Conservation (phyloP, 2,888 invertebrate genomes). For the Aspidiotus destructor region DNA sequence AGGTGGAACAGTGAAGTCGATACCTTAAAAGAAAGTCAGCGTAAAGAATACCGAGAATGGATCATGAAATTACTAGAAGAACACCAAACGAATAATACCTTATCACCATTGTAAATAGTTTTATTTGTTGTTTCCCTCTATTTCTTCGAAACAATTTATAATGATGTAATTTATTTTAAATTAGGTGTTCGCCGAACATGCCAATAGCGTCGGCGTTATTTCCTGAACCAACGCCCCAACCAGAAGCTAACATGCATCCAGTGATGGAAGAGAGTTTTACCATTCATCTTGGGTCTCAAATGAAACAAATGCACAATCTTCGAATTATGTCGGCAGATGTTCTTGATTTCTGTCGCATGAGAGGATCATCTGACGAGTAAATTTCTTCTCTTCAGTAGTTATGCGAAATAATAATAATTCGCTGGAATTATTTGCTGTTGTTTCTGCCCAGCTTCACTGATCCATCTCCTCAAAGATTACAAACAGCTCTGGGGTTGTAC, state of each 20-base stretch:
- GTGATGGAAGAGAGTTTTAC: constrained; percentile 88
- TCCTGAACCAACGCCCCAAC: neutral
- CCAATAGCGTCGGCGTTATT: constrained; percentile 5
- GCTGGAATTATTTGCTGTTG: neutral
- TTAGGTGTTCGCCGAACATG: constrained; percentile 17
- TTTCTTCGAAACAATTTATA: neutral
- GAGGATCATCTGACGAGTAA: constrained; percentile 18
- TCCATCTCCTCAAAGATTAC: constrained; percentile 58
- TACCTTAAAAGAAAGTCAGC: constrained; percentile 72
- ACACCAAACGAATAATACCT: constrained; percentile 41
- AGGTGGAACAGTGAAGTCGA: constrained; percentile 55
- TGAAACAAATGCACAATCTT: constrained; percentile 97
- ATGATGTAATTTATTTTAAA: neutral
- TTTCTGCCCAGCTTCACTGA: constrained; percentile 31
- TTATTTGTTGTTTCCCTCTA: neutral
- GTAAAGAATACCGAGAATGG: constrained; percentile 80
- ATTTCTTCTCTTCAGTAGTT: constrained; percentile 4
- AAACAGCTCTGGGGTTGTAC: constrained; percentile 88
- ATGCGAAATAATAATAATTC: neutral
- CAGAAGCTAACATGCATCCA: constrained; percentile 16
- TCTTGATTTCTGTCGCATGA: constrained; percentile 61
- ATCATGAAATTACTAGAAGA: constrained; percentile 70
- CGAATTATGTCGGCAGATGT: constrained; percentile 78
- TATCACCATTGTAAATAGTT: constrained; percentile 12
- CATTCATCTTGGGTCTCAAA: constrained; percentile 92